Base-by-base conservation (phyloP, 92 coral and sea anemone species). In the Phenganax marumi region DNA sequence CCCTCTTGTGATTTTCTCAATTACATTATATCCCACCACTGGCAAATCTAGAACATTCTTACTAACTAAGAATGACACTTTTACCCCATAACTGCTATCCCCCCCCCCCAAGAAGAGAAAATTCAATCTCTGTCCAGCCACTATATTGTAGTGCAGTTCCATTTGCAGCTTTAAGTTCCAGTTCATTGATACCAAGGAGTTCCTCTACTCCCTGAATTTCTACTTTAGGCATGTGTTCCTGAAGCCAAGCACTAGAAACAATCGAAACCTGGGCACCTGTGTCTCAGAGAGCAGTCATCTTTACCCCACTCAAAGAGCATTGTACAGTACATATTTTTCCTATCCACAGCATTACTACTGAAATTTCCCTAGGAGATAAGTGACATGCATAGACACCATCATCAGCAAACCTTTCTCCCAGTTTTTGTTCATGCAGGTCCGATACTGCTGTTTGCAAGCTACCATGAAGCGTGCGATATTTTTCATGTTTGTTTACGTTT, bases 251-350 rank as follows among this genome's bases (percentile, higher is more conserved):
- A 50, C 82, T 60, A 8, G 89, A 88, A 54, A 88, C 81, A 54
- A 85, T 66, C 50, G 88, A 90, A 53, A 90, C 91, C 55, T 90
- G 92, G 57, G 90, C 91, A 13, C 88, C 90, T 1, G 91, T 88
- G 84, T 88, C 90, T 90, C 91, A 85, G 48, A 90, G 70, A 12
- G 88, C 90, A 33, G 89, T 52, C 69, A 62, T 75, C 10, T 80
- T 21, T 14, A 86, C 87, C 50, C 69, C 19, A 76, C 82, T 82
- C 87, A 87, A 73, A 19, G 53, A 57, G 24, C 83, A 91, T 13
- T 71, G 70, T 0, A 88, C 77, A 52, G 87, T 91, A 70, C 90
- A 89, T 84, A 83, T 86, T 48, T 78, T 50, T 39, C 93, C 93
- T 25, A 88, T 85, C 65, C 89, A 85, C 68, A 81, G 84, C 11